Percentiles rank a stretch among this genome's conserved stretches.
Conservation (phyloP, 2,888 invertebrate genomes). For the Archaeoteleia sp. region DNA sequence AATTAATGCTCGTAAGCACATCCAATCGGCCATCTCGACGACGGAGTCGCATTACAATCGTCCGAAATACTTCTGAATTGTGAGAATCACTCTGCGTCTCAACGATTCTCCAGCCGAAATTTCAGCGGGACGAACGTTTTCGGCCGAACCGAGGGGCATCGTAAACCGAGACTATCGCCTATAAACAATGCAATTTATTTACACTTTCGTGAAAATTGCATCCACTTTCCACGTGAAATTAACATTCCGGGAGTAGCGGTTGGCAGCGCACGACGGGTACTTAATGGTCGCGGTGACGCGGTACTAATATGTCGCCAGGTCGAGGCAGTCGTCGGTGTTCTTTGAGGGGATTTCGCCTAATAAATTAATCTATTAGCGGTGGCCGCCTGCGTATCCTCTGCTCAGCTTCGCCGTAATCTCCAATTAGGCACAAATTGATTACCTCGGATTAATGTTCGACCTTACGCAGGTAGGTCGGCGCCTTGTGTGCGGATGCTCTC, state of each 20-base stretch:
- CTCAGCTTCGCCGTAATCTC: slow-evolving; percentile 65
- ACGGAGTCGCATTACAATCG: no score
- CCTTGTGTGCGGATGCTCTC: background rate
- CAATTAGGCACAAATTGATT: slow-evolving; percentile 73
- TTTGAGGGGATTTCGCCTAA: slow-evolving; percentile 71
- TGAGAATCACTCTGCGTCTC: background rate
- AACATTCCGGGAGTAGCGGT: slow-evolving; percentile 63
- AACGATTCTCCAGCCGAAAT: slow-evolving; percentile 1
- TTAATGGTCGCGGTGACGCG: slow-evolving; percentile 70
- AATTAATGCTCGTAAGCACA: no score
- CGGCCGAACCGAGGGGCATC: background rate
- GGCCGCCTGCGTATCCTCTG: slow-evolving; percentile 55
- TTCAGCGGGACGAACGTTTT: slow-evolving; percentile 1
- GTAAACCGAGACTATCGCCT: background rate
- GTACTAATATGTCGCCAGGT: slow-evolving; percentile 70
- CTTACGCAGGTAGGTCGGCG: slow-evolving; percentile 36
- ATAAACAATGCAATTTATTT: slow-evolving; percentile 44
- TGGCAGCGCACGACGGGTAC: slow-evolving; percentile 56
- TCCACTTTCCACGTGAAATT: slow-evolving; percentile 37
- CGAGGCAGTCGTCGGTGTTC: slow-evolving; percentile 63
- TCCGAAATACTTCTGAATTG: background rate
- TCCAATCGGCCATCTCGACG: no score
- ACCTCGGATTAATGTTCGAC: slow-evolving; percentile 66
- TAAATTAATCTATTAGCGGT: slow-evolving; percentile 74
- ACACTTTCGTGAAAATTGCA: slow-evolving; percentile 25